Evolutionary conservation across 1,140 invertebrate species (phyloP), one percentile per base, ranked within the genome.

Genomic region (Mamestra configurata): DNA sequence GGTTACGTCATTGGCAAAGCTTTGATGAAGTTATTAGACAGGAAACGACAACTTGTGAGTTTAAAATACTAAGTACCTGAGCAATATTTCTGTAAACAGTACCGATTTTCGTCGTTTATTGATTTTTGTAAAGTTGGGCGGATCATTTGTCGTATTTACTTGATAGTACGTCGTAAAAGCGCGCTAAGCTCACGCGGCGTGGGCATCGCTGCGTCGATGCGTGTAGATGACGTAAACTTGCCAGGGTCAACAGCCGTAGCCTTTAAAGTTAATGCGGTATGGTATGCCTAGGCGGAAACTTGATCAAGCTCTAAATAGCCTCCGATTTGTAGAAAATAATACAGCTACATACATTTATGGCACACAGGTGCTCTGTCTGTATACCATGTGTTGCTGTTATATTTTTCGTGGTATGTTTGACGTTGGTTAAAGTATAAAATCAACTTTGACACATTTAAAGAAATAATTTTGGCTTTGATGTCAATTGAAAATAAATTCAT

Each of bases 231-330:
- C 82, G 81, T 82, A 82, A 70, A 59, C 66, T 46, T 20, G 57
- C 77, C 85, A 85, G 84, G 84, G 86, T 86, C 85, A 88, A 84
- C 81, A 85, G 40, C 80, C 81, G 76, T 61, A 59, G 73, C 73
- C 73, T 61, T 64, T 46, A 76, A 61, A 76, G 55, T 76, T 46
- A 57, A 73, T 73, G n/a, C n/a, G n/a, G n/a, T n/a, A n/a, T 35
- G 18, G 24, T 73, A 57, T 57, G 49, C 53, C 53, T 73, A 40
- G 51, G 37, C 73, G 40, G 73, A 49, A 76, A 76, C 55, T 37
- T 49, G 55, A 76, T 73, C 35, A 0, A 72, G 20, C 64, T 46
- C 22, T 24, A 46, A 46, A 68, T 68, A 46, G 64, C 40, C 40
- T 68, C 10, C 15, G 64, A 68, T 46, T 68, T 18, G 35, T 64